These are phyloP conservation scores for Setophaga kirtlandii DNA, from an alignment of 2,113 vertebrate species.

Conservation along the genomic window DNA sequence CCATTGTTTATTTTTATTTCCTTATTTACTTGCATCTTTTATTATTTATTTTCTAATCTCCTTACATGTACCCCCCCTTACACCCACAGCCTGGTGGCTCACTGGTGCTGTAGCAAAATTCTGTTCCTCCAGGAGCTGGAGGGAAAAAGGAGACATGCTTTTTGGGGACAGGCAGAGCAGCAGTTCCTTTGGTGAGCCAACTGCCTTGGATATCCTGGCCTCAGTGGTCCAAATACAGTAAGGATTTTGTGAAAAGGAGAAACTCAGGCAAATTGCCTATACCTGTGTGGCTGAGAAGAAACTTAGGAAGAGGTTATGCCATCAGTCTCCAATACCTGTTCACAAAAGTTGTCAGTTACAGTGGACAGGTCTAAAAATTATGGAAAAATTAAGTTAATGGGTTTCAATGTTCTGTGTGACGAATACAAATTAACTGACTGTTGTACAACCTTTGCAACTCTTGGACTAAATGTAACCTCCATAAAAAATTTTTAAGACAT, in stretches of 20 bases:
- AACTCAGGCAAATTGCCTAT: not conserved
- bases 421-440: not conserved
- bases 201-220: not conserved
- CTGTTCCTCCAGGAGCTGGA: not conserved
- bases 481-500: not conserved
- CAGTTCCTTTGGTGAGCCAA: not conserved
- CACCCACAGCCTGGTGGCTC: not conserved
- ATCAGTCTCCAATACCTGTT: not conserved
- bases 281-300: not conserved
- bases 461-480: not conserved
- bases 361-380: fast-evolving
- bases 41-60: not conserved
- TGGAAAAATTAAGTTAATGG: not conserved
- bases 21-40: not conserved
- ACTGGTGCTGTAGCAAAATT: not conserved
- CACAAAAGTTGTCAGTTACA: not conserved
- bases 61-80: fast-evolving
- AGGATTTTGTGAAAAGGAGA: not conserved
- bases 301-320: not conserved
- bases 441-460: not conserved
- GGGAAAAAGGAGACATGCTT: not conserved
- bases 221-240: fast-evolving
- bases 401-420: not conserved
- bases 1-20: not conserved
- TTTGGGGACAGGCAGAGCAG: too few relatives aligned